phyloP scores from a whole-genome alignment of 2,888 invertebrate genomes.

The Nemapogon koenigi region DNA sequence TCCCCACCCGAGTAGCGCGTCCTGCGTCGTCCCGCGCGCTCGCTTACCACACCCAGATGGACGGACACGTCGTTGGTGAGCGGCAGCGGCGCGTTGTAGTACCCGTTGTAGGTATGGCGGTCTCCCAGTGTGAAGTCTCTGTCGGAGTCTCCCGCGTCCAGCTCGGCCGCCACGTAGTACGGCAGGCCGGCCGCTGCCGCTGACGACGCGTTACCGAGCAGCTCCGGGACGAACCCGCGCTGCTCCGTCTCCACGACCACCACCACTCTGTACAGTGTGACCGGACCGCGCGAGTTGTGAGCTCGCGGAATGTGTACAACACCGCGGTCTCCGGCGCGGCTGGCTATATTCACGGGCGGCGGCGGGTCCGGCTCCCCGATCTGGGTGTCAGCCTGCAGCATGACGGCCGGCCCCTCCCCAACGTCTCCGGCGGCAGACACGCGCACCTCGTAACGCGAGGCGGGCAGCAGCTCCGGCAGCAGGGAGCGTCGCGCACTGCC shows the following conservation, averaged over 20 bases:
- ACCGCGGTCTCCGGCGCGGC: slow-evolving; percentile 68
- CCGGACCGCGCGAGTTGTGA: slow-evolving; percentile 79
- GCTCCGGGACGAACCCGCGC: slow-evolving; percentile 68
- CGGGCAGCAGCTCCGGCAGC: slow-evolving; percentile 72
- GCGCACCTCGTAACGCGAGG: slow-evolving; percentile 77
- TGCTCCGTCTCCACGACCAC: slow-evolving; percentile 71
- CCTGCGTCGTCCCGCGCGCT: slow-evolving; percentile 69
- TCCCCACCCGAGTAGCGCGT: slow-evolving; percentile 68
- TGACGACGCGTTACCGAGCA: slow-evolving; percentile 69
- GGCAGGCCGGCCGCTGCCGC: slow-evolving; percentile 72
- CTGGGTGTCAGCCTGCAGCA: slow-evolving; percentile 68
- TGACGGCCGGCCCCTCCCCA: slow-evolving; percentile 65
- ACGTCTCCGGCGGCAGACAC: slow-evolving; percentile 70
- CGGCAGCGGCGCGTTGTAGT: slow-evolving; percentile 77
- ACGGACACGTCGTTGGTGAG: slow-evolving; percentile 69
- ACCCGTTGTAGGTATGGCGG: slow-evolving; percentile 73
- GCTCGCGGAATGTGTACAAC: slow-evolving; percentile 72
- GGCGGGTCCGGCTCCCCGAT: slow-evolving; percentile 75
- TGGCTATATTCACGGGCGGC: slow-evolving; percentile 71
- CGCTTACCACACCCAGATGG: slow-evolving; percentile 75
- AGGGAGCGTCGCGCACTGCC: slow-evolving; percentile 66
- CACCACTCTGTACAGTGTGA: slow-evolving; percentile 76
- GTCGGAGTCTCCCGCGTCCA: slow-evolving; percentile 70
- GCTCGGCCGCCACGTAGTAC: slow-evolving; percentile 85
- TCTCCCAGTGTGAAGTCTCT: slow-evolving; percentile 81